phyloP scores from a whole-genome alignment of 1,140 invertebrate species.

The Pararge aegeria region DNA sequence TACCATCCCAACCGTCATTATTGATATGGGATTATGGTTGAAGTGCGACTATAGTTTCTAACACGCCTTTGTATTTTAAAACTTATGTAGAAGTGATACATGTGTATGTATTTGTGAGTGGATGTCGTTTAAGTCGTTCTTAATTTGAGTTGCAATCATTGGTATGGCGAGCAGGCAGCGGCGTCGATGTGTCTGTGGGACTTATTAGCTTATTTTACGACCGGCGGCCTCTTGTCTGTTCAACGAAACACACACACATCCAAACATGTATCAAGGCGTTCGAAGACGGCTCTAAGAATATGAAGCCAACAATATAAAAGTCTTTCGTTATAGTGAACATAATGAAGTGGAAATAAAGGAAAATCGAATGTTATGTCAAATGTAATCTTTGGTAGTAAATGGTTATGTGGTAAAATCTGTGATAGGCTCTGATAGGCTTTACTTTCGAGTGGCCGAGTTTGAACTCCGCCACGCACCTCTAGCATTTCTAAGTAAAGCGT shows the following conservation, averaged over 20 bases:
- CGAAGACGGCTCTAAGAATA: background rate
- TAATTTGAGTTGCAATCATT: slow-evolving; percentile 34
- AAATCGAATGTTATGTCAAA: background rate
- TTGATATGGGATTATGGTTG: slow-evolving; percentile 42
- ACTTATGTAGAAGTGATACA: slow-evolving; percentile 28
- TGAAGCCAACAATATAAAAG: background rate
- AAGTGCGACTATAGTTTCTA: slow-evolving; percentile 42
- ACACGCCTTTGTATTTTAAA: slow-evolving; percentile 19
- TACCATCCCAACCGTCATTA: slow-evolving; percentile 32
- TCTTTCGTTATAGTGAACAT: background rate
- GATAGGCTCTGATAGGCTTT: no score
- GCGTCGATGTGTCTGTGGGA: slow-evolving; percentile 72
- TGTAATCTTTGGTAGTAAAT: no score
- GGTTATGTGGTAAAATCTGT: no score
- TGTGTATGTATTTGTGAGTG: slow-evolving; percentile 15
- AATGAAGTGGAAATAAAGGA: background rate
- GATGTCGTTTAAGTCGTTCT: slow-evolving; percentile 35
- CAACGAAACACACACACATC: slow-evolving; percentile 26
- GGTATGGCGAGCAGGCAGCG: slow-evolving; percentile 63
- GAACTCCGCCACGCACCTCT: no score
- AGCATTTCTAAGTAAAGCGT: no score
- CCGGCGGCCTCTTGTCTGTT: slow-evolving; percentile 54
- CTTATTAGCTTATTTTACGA: slow-evolving; percentile 69
- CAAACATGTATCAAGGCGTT: slow-evolving; percentile 4
- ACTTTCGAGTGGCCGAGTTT: no score